phyloP scores from a whole-genome alignment of 2,888 invertebrate genomes.

The Parnassius smintheus region DNA sequence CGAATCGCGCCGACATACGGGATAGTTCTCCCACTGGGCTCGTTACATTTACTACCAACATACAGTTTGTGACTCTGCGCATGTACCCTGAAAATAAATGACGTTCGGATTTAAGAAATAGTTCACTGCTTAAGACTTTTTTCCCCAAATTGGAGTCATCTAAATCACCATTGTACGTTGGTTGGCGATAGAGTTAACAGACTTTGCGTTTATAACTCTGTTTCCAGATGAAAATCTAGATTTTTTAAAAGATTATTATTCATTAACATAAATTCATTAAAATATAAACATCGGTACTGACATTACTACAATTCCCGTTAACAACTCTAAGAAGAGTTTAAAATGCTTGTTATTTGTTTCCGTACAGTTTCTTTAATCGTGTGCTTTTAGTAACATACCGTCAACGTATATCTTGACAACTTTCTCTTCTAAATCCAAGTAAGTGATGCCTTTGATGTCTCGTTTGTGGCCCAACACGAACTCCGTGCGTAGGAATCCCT shows the following conservation, averaged over 20 bases:
- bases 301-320: neutral
- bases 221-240: too few species aligned
- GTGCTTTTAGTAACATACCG: constrained; percentile 54
- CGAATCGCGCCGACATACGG: constrained; percentile 84
- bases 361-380: too few species aligned
- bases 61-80: constrained; percentile 86
- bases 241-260: too few species aligned
- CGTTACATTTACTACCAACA: constrained; percentile 87
- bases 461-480: constrained; percentile 83
- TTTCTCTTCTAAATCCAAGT: constrained; percentile 86
- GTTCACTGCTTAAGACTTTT: too few species aligned
- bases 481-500: constrained; percentile 85
- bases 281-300: too few species aligned
- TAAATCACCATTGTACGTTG: too few species aligned
- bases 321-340: neutral
- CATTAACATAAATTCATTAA: too few species aligned
- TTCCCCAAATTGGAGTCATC: too few species aligned
- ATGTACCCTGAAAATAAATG: constrained; percentile 79
- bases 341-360: too few species aligned
- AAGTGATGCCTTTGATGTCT: constrained; percentile 85
- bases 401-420: constrained; percentile 84
- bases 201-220: too few species aligned
- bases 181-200: too few species aligned
- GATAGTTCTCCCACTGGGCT: constrained; percentile 86
- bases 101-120: too few species aligned